Evolutionary conservation across 2,888 invertebrate genomes (phyloP), one percentile per base, ranked within the genome.

Genomic region (Lasius fuliginosus): DNA sequence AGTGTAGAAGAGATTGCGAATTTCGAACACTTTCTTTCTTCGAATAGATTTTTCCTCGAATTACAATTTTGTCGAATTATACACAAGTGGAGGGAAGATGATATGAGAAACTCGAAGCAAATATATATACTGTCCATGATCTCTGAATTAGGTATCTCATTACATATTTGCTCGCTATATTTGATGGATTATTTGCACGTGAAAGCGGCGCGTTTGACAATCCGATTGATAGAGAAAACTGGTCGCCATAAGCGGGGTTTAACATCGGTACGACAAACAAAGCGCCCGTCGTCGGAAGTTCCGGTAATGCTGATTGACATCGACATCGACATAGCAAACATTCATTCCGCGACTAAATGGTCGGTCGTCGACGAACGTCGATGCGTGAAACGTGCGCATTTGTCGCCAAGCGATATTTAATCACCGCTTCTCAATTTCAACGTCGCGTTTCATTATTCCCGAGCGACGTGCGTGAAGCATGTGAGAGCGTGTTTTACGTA

Each of bases 191-290:
- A 71, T 60, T 81, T 81, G 46, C 56, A 30, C 69, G 56, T 30
- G 40, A 46, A 75, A 60, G 58, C 53, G 64, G 12, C 64, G 40
- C 65, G 73, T 85, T 77, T 56, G 36, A 30, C n/a, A 18, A 62
- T 30, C 33, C 75, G 74, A 84, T 84, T 67, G 49, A 81, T 58
- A n/a, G 30, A n/a, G 42, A 60, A 71, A 53, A 36, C 56, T 36
- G 33, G 65, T 42, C 84, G 36, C 42, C 65, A 36, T 74, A 82
- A 82, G 82, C 30, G 56, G 12, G 56, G 18, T 68, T 82, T 68
- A 82, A 68, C 42, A 71, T 60, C 27, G n/a, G 3, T 58, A 53
- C 65, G 71, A 73, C 71, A 77, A 86, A 77, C 73, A 82, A 86
- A 82, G 77, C 82, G 74, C 36, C n/a, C 49, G n/a, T 53, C 40